A percentile compares a stretch with the other conserved stretches of the same genome.
These are phyloP conservation scores for Sebastolobus altivelis DNA, from an alignment of 2,797 vertebrate species.

Conservation along the genomic window DNA sequence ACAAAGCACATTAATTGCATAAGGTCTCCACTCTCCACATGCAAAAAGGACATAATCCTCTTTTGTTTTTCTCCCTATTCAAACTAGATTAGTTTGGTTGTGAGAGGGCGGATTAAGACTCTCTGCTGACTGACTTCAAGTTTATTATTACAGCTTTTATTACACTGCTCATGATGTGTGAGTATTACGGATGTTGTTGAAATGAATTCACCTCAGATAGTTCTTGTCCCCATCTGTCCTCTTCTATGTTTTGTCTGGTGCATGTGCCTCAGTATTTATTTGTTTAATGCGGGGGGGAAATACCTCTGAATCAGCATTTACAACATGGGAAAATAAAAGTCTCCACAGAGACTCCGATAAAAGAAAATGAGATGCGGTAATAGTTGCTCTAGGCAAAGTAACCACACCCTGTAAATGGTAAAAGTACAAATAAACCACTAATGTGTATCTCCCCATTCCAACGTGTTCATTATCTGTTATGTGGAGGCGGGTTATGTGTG, in stretches of 20 bases:
- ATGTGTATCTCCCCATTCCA: conserved; percentile 27
- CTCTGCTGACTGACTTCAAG: neutral
- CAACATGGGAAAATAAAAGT: conserved; percentile 30
- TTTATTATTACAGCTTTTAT: neutral
- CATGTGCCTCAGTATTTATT: conserved; percentile 38
- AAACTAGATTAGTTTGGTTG: conserved; percentile 26
- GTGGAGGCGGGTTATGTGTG: neutral
- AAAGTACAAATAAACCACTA: conserved; percentile 44
- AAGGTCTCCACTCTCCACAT: neutral
- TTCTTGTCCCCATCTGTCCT: conserved; percentile 14
- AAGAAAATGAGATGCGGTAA: conserved; percentile 35
- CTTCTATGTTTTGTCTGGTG: neutral
- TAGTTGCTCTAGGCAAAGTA: conserved; percentile 6
- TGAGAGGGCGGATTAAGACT: conserved; percentile 19
- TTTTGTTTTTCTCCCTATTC: conserved; percentile 23
- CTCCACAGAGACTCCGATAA: conserved; percentile 43
- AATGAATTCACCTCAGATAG: conserved; percentile 1
- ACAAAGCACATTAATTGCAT: conserved; percentile 13
- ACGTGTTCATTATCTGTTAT: conserved; percentile 29
- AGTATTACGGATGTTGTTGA: conserved; percentile 5
- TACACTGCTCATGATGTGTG: neutral
- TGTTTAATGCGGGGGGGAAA: conserved; percentile 24
- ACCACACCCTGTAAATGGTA: conserved; percentile 55
- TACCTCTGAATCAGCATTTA: conserved; percentile 37
- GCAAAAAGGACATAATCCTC: conserved; percentile 25